Evolutionary conservation across 1,140 invertebrate genomes (phyloP).

Genomic region (Bombus vancouverensis): DNA sequence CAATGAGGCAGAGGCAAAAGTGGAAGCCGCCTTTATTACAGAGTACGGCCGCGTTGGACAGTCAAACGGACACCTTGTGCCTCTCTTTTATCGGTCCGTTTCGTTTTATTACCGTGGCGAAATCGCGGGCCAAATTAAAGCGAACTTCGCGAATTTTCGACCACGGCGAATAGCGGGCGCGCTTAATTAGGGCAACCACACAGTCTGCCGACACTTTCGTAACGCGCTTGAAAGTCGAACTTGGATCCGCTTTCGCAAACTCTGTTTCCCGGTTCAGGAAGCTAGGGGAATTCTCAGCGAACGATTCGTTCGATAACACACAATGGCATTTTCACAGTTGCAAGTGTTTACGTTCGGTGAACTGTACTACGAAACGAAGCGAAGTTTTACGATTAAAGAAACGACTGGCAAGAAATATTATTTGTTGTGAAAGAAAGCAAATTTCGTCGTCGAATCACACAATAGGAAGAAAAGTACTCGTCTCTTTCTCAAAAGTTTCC

Average conservation of each 20-base stretch:
- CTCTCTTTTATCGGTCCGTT: constrained; percentile 71
- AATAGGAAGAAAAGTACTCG: too few relatives aligned
- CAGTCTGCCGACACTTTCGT: constrained; percentile 1
- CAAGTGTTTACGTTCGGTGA: too few relatives aligned
- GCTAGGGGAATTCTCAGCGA: too few relatives aligned
- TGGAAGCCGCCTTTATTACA: constrained; percentile 74
- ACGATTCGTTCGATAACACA: too few relatives aligned
- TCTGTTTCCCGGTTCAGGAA: neutral
- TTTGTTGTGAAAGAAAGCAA: too few relatives aligned
- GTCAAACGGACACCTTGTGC: constrained; percentile 73
- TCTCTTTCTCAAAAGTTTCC: too few relatives aligned
- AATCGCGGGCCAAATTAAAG: constrained; percentile 64
- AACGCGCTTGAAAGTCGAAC: neutral
- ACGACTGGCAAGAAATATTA: too few relatives aligned
- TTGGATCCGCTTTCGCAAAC: neutral
- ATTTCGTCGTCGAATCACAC: too few relatives aligned
- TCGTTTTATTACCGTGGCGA: constrained; percentile 70
- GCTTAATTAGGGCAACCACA: constrained; percentile 58
- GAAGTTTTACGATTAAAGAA: too few relatives aligned
- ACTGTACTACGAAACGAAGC: too few relatives aligned
- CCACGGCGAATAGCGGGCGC: constrained; percentile 38
- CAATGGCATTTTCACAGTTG: too few relatives aligned
- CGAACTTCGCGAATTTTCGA: constrained; percentile 58
- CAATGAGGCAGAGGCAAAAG: constrained; percentile 64
- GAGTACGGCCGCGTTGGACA: constrained; percentile 69